Conservation (phyloP, 2,113 vertebrate genomes). For the Upupa epops region DNA sequence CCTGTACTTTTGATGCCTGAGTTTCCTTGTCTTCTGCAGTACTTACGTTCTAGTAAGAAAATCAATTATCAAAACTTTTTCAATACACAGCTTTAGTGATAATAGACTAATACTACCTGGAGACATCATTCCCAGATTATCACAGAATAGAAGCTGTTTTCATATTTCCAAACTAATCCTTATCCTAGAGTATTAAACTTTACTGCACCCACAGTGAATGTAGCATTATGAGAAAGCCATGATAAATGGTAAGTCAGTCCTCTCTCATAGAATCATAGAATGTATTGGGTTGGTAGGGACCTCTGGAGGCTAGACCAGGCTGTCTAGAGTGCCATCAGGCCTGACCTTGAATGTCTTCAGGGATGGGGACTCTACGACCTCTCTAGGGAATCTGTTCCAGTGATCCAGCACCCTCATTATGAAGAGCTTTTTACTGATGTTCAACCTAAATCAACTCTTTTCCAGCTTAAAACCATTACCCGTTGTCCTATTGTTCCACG, state of each 20-base stretch:
- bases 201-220: not conserved
- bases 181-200: not conserved
- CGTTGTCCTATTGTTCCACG: too few relatives aligned
- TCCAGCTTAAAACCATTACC: too few relatives aligned
- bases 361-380: too few relatives aligned
- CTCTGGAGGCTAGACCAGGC: too few relatives aligned
- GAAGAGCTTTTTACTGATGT: too few relatives aligned
- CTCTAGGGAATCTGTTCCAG: too few relatives aligned
- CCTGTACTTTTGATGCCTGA: not conserved
- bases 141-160: not conserved
- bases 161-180: rapidly evolving
- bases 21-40: not conserved
- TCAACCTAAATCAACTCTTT: too few relatives aligned
- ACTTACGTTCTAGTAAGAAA: not conserved
- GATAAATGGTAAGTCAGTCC: not conserved
- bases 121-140: not conserved
- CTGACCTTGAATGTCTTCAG: too few relatives aligned
- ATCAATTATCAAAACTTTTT: not conserved
- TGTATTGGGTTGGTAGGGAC: too few relatives aligned
- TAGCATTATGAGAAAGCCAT: not conserved
- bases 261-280: too few relatives aligned
- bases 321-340: too few relatives aligned
- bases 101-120: not conserved
- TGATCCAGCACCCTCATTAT: too few relatives aligned
- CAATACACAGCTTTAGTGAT: not conserved